These are phyloP conservation scores for Aldabrachelys gigantea DNA, from an alignment of 2,113 vertebrate species.

Conservation along the genomic window DNA sequence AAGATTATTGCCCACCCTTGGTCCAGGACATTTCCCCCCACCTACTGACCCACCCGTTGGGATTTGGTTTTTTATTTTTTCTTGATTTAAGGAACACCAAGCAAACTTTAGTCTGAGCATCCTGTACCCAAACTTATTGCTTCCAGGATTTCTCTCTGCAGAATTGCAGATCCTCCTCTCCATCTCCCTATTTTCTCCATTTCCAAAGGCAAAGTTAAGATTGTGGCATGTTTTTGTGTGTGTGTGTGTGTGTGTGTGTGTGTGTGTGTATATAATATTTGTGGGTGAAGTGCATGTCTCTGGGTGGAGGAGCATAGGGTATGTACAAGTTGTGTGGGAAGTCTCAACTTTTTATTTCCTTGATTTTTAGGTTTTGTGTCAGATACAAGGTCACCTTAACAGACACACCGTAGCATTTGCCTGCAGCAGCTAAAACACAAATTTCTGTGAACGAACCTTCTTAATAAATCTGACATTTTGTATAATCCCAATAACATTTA, in stretches of 20 bases:
- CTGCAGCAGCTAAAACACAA: neutral
- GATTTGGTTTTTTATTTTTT: neutral
- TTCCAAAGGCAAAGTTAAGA: neutral
- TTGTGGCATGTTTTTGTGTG: neutral
- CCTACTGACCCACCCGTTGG: neutral
- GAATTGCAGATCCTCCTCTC: neutral
- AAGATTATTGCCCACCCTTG: too few species aligned
- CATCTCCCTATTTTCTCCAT: neutral
- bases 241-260: neutral
- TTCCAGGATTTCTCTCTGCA: neutral
- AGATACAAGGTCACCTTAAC: slow-evolving; percentile 8
- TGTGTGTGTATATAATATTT: neutral
- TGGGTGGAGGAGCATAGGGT: neutral
- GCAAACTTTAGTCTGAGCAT: neutral
- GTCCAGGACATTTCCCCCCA: neutral
- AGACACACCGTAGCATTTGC: slow-evolving; percentile 25
- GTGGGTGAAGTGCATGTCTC: neutral
- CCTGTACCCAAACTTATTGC: neutral
- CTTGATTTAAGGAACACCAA: neutral
- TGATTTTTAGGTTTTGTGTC: neutral
- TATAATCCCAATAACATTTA: neutral
- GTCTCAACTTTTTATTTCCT: slow-evolving; percentile 4
- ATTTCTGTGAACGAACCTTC: neutral
- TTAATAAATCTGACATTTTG: slow-evolving; percentile 50
- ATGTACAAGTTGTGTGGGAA: neutral